Evolutionary conservation across 1,140 invertebrate genomes (phyloP), one percentile per base, ranked within the genome.

Genomic region (Drosophila takahashii): DNA sequence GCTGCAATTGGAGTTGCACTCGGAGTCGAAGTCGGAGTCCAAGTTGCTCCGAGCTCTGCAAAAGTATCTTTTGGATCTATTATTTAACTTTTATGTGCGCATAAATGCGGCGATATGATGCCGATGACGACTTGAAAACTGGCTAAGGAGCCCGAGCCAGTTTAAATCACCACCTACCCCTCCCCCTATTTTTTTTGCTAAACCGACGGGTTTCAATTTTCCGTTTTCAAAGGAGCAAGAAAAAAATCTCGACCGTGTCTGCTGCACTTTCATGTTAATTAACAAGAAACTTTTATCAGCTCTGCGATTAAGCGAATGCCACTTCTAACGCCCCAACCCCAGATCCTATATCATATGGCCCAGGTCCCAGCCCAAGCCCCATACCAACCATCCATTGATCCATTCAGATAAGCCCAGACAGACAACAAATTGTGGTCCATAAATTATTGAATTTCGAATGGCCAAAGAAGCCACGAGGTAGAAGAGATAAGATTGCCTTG

Each of bases 71-170:
- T 89, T 90, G 84, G 84, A 89, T 89, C 84, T 89, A 89, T 89
- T 89, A 89, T 89, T 89, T 89, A 87, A 89, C 84, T 89, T 89
- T 90, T 89, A 89, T 89, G 84, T 89, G 85, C 79, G 85, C 84
- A 89, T 89, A 89, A 89, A 90, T 89, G 84, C 85, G 84, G 66
- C 79, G 71, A 87, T 90, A 84, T 89, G 83, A 87, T 77, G 79
- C 71, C 72, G 79, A 72, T 69, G 79, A 66, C 69, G 74, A 59
- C 83, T 77, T 45, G 81, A 53, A 77, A 71, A 48, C 56, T 39
- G 36, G 64, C 74, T 52, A 78, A 70, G 50, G 41, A 70, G 51
- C 36, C 34, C 18, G 37, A 59, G 74, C 61, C 74, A 54, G 72
- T 77, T 76, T 65, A 32, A 29, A 26, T 32, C 29, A 27, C 18